A percentile compares a stretch with the other conserved stretches of the same genome.
phyloP scores from a whole-genome alignment of 2,888 invertebrate genomes.

The Eudasyphora cyanicolor region DNA sequence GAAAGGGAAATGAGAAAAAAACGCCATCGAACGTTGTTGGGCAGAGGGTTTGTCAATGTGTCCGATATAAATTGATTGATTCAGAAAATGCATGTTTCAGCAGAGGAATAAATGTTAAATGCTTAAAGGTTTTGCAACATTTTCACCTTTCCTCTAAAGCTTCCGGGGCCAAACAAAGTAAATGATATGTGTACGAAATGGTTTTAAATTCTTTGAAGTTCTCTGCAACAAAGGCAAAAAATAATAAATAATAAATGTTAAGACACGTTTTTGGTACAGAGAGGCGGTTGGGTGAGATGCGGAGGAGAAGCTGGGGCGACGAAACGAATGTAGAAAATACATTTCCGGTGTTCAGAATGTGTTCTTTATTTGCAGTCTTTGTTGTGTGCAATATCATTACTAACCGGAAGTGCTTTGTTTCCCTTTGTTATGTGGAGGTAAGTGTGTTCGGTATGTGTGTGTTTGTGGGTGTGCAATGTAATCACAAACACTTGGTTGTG shows the following conservation, averaged over 20 bases:
- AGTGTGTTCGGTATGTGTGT: not conserved
- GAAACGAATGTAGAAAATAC: conserved; percentile 15
- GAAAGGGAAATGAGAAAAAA: conserved; percentile 31
- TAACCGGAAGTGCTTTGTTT: conserved; percentile 53
- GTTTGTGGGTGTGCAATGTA: conserved; percentile 2
- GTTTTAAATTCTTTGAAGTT: not conserved
- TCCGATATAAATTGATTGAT: conserved; percentile 17
- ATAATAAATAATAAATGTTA: conserved; percentile 29
- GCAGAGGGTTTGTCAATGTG: not conserved
- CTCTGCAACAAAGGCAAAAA: not conserved
- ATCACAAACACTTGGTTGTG: not conserved
- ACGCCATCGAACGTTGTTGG: not conserved
- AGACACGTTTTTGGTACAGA: conserved; percentile 14
- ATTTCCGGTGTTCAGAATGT: conserved; percentile 38
- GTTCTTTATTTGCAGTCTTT: not conserved
- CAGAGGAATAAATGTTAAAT: not conserved
- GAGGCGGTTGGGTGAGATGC: not conserved
- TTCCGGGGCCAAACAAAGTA: not conserved
- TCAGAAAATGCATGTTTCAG: not conserved
- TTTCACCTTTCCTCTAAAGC: not conserved
- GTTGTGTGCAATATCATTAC: conserved; percentile 49
- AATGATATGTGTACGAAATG: not conserved
- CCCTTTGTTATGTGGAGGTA: not conserved
- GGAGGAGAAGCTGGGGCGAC: too few relatives aligned
- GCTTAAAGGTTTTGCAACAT: not conserved